phyloP scores from a whole-genome alignment of 1,140 invertebrate species.

The Zaprionus tsacasi region DNA sequence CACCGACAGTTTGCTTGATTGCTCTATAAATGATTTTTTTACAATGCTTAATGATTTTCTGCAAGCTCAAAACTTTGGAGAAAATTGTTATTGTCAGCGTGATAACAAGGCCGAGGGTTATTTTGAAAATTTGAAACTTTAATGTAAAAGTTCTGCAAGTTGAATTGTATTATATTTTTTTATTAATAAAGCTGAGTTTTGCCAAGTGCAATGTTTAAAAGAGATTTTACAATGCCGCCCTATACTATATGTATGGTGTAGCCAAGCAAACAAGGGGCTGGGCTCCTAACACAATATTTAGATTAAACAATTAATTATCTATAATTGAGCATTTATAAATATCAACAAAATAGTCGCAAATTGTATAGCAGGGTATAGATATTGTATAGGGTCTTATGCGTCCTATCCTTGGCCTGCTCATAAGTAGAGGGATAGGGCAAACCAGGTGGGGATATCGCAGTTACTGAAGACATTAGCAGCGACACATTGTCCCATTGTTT shows the following conservation, averaged over 20 bases:
- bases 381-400: too few species aligned
- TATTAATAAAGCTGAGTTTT: neutral
- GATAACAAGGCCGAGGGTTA: neutral
- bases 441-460: conserved; percentile 5
- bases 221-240: neutral
- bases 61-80: neutral
- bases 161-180: neutral
- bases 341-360: conserved; percentile 33
- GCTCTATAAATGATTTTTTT: neutral
- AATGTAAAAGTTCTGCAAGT: neutral
- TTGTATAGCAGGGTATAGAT: conserved; percentile 47
- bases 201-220: too few species aligned
- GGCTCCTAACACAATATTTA: conserved; percentile 8
- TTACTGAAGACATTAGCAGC: conserved; percentile 35
- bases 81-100: neutral
- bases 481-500: conserved; percentile 46
- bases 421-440: conserved; percentile 10
- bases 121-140: neutral
- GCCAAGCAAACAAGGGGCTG: conserved; percentile 16
- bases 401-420: conserved; percentile 33
- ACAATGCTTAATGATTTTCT: neutral
- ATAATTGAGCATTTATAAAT: conserved; percentile 73
- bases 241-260: too few species aligned
- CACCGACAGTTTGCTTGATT: neutral
- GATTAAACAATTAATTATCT: conserved; percentile 68